These are phyloP conservation scores for Acropora tenuis DNA, from an alignment of 64 coral and sea anemone species.

Conservation along the genomic window DNA sequence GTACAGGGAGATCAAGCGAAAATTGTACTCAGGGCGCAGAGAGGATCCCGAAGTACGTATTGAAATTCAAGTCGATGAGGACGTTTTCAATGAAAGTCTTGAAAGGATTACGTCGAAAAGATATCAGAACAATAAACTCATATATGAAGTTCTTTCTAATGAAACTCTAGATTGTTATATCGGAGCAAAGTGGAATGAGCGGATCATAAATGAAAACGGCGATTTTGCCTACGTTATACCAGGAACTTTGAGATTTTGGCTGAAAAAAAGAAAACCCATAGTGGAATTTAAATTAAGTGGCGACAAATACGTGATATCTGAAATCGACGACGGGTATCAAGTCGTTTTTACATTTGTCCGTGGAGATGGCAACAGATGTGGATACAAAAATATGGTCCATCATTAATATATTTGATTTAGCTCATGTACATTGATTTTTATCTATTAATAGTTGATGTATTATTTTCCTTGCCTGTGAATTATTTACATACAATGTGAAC, in stretches of 20 bases:
- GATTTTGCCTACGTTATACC: too few relatives aligned
- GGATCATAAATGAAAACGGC: too few relatives aligned
- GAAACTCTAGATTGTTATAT: background rate
- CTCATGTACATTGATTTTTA: background rate
- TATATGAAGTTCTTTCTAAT: too few relatives aligned
- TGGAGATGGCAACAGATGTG: conserved; percentile 54
- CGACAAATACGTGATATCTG: too few relatives aligned
- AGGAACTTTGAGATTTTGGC: conserved; percentile 26
- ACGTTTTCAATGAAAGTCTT: too few relatives aligned
- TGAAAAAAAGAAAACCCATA: background rate
- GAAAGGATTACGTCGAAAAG: too few relatives aligned
- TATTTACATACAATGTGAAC: conserved; percentile 22
- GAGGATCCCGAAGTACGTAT: conserved; percentile 51
- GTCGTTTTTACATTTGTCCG: conserved; percentile 44
- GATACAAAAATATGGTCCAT: conserved; percentile 8
- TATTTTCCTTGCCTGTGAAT: conserved; percentile 17
- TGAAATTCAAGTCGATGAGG: background rate
- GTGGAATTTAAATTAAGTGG: too few relatives aligned
- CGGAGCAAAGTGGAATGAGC: too few relatives aligned
- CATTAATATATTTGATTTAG: background rate
- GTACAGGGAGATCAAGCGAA: conserved; percentile 54
- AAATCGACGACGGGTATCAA: too few relatives aligned
- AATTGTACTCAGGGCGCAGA: conserved; percentile 44
- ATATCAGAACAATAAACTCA: too few relatives aligned
- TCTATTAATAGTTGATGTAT: conserved; percentile 1